Evolutionary conservation across 2,888 invertebrate genomes (phyloP).

Genomic region (Argyresthia albistria): DNA sequence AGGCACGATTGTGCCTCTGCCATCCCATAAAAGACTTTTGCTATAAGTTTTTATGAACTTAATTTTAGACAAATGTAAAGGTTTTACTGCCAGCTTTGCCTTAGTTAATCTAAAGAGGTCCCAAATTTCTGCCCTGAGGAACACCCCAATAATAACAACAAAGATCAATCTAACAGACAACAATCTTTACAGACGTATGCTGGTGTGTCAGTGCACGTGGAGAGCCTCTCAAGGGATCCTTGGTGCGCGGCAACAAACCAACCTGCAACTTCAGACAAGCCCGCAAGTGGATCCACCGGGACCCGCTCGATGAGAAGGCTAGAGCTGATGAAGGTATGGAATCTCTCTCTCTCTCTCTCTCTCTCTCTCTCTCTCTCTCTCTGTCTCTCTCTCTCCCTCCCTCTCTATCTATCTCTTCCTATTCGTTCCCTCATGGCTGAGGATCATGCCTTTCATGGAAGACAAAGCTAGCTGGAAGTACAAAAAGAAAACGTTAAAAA

Average conservation of each 20-base stretch:
- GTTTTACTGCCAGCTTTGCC: neutral
- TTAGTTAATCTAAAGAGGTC: neutral
- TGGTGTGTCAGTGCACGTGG: conserved; percentile 91
- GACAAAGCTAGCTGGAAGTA: too few relatives aligned
- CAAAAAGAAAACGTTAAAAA: too few relatives aligned
- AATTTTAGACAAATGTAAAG: too few relatives aligned
- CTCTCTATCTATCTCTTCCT: too few relatives aligned
- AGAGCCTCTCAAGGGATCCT: conserved; percentile 84
- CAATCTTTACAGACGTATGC: conserved; percentile 76
- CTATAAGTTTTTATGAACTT: too few relatives aligned
- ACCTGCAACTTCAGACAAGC: conserved; percentile 87
- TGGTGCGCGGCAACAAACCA: conserved; percentile 83
- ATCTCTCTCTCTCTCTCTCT: too few relatives aligned
- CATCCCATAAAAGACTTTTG: too few relatives aligned
- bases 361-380: too few relatives aligned
- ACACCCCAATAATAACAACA: neutral
- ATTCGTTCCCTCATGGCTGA: too few relatives aligned
- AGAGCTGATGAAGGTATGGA: conserved; percentile 69
- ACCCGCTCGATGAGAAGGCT: conserved; percentile 47
- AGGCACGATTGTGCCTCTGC: too few relatives aligned
- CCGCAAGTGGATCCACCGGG: conserved; percentile 59
- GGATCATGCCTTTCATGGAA: too few relatives aligned
- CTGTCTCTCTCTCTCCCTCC: too few relatives aligned
- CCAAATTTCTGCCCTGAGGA: neutral
- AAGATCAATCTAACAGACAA: neutral